Evolutionary conservation across 1,140 invertebrate species (phyloP), one percentile per base, ranked within the genome.

Genomic region (Papilio polytes): DNA sequence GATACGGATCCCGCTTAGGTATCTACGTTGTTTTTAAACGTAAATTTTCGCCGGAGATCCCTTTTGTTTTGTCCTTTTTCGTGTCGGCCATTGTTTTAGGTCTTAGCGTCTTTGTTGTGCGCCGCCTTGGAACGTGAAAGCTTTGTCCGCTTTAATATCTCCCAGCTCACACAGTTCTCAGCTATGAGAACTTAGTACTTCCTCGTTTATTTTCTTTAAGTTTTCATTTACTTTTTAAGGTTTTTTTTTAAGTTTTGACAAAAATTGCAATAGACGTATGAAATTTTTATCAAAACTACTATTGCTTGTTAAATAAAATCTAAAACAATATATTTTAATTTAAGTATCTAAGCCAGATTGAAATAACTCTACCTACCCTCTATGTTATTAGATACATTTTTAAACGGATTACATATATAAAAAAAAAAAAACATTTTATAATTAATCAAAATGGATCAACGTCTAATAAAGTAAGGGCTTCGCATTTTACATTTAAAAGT

Each of bases 11-110:
- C 91, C 87, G 91, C 87, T 93, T 91, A 92, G 90, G 91, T 91
- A 94, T 93, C 93, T 93, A 91, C 91, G 91, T 93, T 94, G 93
- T 94, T 94, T 94, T 94, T 94, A 94, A 94, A 94, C 93, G 93
- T 93, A 93, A 94, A 94, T 94, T 92, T 87, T 91, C 84, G 86
- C 56, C 77, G 36, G 77, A 87, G 83, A 70, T 80, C 76, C 82
- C 80, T 85, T 87, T 90, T 92, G 88, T 92, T 87, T 87, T 87
- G 84, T 83, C 82, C 83, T 84, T 86, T 88, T 88, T 88, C 89
- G 76, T 87, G 85, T 85, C 80, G 82, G 83, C 85, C 88, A 90
- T 90, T 92, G 90, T 92, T 91, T 87, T 87, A 88, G 84, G 88
- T 90, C 84, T 88, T 86, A 86, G 83, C 85, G 82, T 88, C 86